phyloP scores from a whole-genome alignment of 2,797 vertebrate genomes.

The Schizopygopsis malacanthus region DNA sequence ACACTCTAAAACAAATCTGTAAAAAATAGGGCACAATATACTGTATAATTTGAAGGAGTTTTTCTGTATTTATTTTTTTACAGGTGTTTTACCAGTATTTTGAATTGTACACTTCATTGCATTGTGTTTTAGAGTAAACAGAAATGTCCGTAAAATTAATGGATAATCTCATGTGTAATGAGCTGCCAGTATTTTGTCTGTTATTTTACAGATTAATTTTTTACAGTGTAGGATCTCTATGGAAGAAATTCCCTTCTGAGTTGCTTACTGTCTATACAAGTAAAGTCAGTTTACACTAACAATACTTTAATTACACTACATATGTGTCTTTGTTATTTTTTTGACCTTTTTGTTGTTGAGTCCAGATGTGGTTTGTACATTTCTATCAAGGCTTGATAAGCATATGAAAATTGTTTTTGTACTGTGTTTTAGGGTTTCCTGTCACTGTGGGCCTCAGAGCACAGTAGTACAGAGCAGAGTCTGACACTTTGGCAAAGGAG shows the following conservation, averaged over 20 bases:
- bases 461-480: conserved; percentile 14
- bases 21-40: no score
- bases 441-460: neutral
- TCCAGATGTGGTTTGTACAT: neutral
- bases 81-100: no score
- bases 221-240: neutral
- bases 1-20: no score
- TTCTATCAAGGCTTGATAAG: neutral
- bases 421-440: neutral
- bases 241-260: neutral
- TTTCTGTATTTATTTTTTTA: neutral
- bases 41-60: no score
- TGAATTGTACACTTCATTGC: no score
- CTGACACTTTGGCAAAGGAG: neutral
- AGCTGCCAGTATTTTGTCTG: no score
- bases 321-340: no score
- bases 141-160: no score
- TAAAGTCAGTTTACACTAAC: neutral
- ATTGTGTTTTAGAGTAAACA: no score
- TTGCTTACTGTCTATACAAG: no score
- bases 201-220: no score
- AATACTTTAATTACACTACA: neutral
- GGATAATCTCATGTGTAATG: no score
- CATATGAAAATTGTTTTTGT: neutral
- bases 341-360: neutral